phyloP scores from a whole-genome alignment of 2,888 invertebrate genomes.

The Gymnosoma rotundatum region DNA sequence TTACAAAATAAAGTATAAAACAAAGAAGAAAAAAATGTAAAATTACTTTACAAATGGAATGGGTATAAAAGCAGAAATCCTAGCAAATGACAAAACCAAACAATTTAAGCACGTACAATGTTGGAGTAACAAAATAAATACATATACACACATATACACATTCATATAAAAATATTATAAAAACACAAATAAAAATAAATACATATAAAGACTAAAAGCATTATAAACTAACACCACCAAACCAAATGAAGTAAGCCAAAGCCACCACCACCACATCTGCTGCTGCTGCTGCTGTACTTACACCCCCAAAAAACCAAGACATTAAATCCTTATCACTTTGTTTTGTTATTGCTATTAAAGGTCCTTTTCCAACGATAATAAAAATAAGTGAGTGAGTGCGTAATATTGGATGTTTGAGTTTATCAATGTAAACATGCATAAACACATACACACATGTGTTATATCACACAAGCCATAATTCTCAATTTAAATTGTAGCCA shows the following conservation, averaged over 20 bases:
- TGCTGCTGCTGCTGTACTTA: neutral
- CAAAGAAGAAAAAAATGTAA: neutral
- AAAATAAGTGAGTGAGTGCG: slow-evolving; percentile 39
- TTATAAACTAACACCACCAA: slow-evolving; percentile 47
- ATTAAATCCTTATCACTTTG: slow-evolving; percentile 69
- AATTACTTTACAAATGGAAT: neutral
- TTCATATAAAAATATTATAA: slow-evolving; percentile 13
- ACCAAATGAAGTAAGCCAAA: neutral
- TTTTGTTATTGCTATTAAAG: slow-evolving; percentile 63
- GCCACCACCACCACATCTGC: neutral
- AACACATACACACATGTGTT: neutral
- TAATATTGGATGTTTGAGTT: slow-evolving; percentile 50
- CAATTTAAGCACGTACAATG: slow-evolving; percentile 70
- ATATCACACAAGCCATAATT: slow-evolving; percentile 67
- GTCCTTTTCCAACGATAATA: slow-evolving; percentile 37
- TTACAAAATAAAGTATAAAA: slow-evolving; percentile 41
- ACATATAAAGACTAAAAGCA: slow-evolving; percentile 58
- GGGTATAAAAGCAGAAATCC: slow-evolving; percentile 56
- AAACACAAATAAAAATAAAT: slow-evolving; percentile 37
- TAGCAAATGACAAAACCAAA: slow-evolving; percentile 69
- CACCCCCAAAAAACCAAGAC: slow-evolving; percentile 49
- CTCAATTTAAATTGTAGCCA: slow-evolving; percentile 71
- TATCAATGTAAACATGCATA: slow-evolving; percentile 41
- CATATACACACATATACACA: no score
- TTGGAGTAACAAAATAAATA: slow-evolving; percentile 44